Percentiles rank a stretch among this genome's conserved stretches.
Conservation (phyloP, 2,113 vertebrate species). For the Leucoraja erinaceus region DNA sequence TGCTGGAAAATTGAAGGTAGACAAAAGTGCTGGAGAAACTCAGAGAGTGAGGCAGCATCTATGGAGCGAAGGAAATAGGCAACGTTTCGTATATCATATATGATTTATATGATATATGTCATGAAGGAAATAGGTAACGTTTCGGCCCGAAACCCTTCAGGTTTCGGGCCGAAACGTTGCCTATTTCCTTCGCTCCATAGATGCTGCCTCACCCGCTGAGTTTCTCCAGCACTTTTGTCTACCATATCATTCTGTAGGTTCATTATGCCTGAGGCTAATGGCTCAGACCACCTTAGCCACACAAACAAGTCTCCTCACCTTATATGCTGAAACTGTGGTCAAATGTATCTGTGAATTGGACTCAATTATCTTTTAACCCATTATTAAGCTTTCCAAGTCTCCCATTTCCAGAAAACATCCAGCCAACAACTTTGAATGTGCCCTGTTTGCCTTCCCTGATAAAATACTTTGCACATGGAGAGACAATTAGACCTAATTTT, state of each 20-base stretch:
- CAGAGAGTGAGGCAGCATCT: no score
- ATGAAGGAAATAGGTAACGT: no score
- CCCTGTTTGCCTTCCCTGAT: constrained; percentile 49
- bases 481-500: constrained; percentile 65
- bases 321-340: background rate
- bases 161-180: no score
- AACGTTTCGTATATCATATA: no score
- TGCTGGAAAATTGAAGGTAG: no score
- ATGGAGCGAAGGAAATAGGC: no score
- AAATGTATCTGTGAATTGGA: constrained; percentile 41
- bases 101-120: no score
- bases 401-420: constrained; percentile 42
- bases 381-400: constrained; percentile 41
- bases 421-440: constrained; percentile 51
- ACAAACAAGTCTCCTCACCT: background rate
- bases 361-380: constrained; percentile 41
- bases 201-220: no score
- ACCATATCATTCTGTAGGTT: background rate
- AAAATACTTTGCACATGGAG: constrained; percentile 61
- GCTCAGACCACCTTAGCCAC: background rate
- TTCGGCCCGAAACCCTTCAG: no score
- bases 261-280: background rate
- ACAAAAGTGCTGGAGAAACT: no score
- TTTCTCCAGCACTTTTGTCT: no score
- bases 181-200: no score